Base-by-base conservation (phyloP, 64 coral and sea anemone species). In the Exaiptasia diaphana region DNA sequence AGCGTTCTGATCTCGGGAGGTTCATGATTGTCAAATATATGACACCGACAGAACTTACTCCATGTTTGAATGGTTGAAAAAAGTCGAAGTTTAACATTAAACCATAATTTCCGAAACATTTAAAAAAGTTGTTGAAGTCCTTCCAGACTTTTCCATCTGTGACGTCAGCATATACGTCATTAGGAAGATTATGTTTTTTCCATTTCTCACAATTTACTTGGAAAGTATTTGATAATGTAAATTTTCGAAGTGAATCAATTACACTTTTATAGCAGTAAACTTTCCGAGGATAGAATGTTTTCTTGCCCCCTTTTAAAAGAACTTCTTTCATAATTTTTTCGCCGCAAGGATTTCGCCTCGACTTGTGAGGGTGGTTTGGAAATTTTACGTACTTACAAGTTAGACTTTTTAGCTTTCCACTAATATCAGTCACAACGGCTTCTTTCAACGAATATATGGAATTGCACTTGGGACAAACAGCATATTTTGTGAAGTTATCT, bases 391-490 rank as follows among this genome's bases (percentile, higher is more conserved):
- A 71, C 0, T 27, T 34, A 4, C 85, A 87, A 20, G 41, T 70
- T 33, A 26, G 27, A 6, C 43, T 22, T 0, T 37, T 20, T 26
- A 6, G 71, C 3, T 38, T 32, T 10, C 58, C 38, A 21, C 17
- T 68, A 1, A 31, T 18, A 20, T 67, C 43, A 35, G 3, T 67
- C 26, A 33, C 42, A 49, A 15, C 63, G 37, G 38, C 38, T 14
- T 60, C 41, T 33, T 90, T 55, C 32, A 53, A 74, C 41, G 44
- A 63, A 56, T 90, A 82, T 12, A 90, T 53, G 9, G 87, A 52
- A 14, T 90, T 74, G 30, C 86, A 89, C 28, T 89, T 89, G 25
- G 76, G 86, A 58, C 86, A 89, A 14, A 89, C 76, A 31, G 59
- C 77, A 74, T 59, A 89, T 23, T 89, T 89, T 14, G 41, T 29